Evolutionary conservation across 1,140 invertebrate species (phyloP), one percentile per base, ranked within the genome.

Genomic region (Papilio helenus): DNA sequence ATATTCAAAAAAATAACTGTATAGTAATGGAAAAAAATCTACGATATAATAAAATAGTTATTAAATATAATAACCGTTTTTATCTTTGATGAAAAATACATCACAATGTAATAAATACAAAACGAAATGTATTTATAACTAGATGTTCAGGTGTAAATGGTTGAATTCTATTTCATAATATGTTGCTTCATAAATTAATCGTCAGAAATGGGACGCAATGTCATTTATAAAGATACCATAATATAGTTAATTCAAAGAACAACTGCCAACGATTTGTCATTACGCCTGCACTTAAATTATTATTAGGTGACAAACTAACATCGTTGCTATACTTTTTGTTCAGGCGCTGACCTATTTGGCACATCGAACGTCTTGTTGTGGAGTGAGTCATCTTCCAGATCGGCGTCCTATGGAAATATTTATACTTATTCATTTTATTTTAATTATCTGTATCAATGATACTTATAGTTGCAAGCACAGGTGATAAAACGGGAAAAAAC

Each of bases 291-390:
- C 16, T 76, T 34, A 76, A 76, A 76, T 76, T 76, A 76, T 76
- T 58, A 76, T 76, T 76, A 76, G 23, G 49, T 39, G 74, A 58
- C 74, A 76, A 76, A 58, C 74, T 55, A 58, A 76, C 26, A 29
- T 26, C 51, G 51, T 76, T 76, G 74, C 76, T 77, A 61, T 65
- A 77, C 55, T 77, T 77, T 77, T 77, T 42, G 55, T 61, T 42
- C 39, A 77, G 76, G 76, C 55, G 76, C 51, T 65, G 76, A 77
- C 76, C 76, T 42, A 77, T 77, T 77, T 77, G 76, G 76, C 76
- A 77, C 55, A 61, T 77, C 10, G 29, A 39, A 58, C 18, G 55
- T 77, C 51, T 55, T 51, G 46, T 76, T 76, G 46, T 76, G 20
- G 44, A 76, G 29, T 77, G 76, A 77, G 76, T 77, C 76, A 77